Base-by-base conservation (phyloP, 2,113 vertebrate species). In the Sinocyclocheilus anshuiensis region DNA sequence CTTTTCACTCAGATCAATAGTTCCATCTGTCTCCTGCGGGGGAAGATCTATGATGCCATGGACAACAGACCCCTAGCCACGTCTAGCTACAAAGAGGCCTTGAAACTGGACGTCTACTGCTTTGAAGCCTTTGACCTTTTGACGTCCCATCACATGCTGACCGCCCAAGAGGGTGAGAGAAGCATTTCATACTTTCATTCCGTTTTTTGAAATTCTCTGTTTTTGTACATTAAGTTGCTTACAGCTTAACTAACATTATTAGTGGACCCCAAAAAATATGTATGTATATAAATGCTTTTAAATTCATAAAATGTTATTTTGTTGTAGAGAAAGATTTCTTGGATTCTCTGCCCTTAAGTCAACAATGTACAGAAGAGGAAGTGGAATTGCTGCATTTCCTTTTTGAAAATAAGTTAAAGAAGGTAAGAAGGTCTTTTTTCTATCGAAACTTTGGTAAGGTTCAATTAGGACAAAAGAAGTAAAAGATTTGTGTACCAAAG, bases 41-140 rank as follows among this genome's bases (percentile, higher is more conserved):
- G 98, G 77, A 99, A 99, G 88, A 99, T 99, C 95, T 99, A 99
- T 85, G 98, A 99, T 88, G 98, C 98, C 86, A 95, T 99, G 92
- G 98, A 99, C 93, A 99, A 99, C 89, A 93, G 98, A 88, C 95
- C 97, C 3, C 93, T 99, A 67, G 98, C 98, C 89, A 99, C 97
- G 9, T 97, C 97, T 92, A 99, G 97, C 94, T 99, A 99, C 93
- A 98, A 98, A 95, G 97, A 99, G 94, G 98, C 98, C 91, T 94
- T 99, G 94, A 99, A 98, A 94, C 96, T 99, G 11, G 98, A 99
- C n/a, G 97, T 99, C 89, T 98, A 97, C 94, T 99, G 98, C 94
- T 99, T 99, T 93, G 98, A 99, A 96, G 98, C 98, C 11, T 99
- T 99, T 92, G 98, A 99, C 94, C 97, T 99, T 93, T 93, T 99